Evolutionary conservation across 1,140 invertebrate genomes (phyloP), one percentile per base, ranked within the genome.

Genomic region (Formica selysi): DNA sequence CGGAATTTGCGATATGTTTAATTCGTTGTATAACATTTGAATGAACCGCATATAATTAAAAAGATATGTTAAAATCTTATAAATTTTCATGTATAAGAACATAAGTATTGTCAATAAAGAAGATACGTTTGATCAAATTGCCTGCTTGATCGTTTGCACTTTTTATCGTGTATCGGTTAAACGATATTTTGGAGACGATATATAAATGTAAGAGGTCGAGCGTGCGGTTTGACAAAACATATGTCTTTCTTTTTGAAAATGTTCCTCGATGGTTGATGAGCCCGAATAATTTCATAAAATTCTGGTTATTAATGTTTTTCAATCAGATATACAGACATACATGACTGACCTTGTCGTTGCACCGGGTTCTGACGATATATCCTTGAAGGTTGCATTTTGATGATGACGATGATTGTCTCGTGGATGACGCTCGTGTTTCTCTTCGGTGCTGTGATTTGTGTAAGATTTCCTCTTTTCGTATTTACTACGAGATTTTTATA

Each of bases 381-480:
- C 11, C 6, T 85, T 89, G 11, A 32, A 13, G 10, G n/a, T 1
- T 13, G 11, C 64, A 7, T n/a, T 64, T 44, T 16, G 85, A 59
- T 83, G 32, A 54, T 38, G 73, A n/a, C 36, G 73, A 19, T 51
- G 48, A 48, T 48, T 62, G 13, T 29, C 61, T 3, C 36, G 62
- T 41, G 65, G 57, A 8, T 44, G 38, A 7, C 38, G 13, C 19
- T 83, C n/a, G 13, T 83, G 67, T 73, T 64, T 62, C 26, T 3
- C 54, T 13, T 67, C 59, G 1, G 5, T 7, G 11, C 0, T 54
- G 10, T 8, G 22, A 8, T 68, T 84, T 10, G 0, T 19, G 5
- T 11, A 22, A 10, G 36, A 2, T 54, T 83, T 79, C n/a, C 22
- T 89, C 29, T 19, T 86, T 10, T 79, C 61, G 0, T 29, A 26